Evolutionary conservation across 2,113 vertebrate genomes (phyloP).

Genomic region (Hydropotes inermis): DNA sequence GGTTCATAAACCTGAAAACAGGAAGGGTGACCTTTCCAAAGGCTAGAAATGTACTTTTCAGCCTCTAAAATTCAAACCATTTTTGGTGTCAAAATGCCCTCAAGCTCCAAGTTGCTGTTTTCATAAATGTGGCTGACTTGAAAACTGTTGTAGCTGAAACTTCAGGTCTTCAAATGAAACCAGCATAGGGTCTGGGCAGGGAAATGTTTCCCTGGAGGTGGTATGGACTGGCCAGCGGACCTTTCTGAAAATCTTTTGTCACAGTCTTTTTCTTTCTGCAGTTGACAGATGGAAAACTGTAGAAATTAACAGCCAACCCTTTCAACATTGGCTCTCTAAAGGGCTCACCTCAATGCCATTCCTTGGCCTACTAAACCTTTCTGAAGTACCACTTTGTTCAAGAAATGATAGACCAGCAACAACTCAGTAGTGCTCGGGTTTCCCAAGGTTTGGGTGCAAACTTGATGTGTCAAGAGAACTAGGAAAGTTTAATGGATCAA

Average conservation of each 20-base stretch:
- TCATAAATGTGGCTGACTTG: not conserved
- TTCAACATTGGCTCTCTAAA: not conserved
- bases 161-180: not conserved
- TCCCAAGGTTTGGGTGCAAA: not conserved
- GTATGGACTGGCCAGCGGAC: not conserved
- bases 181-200: not conserved
- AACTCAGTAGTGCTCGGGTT: not conserved
- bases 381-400: not conserved
- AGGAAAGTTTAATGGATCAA: not conserved
- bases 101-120: slow-evolving; percentile 30
- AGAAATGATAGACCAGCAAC: not conserved
- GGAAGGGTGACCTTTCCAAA: slow-evolving; percentile 64
- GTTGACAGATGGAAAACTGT: not conserved
- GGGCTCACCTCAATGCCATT: not conserved
- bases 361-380: not conserved
- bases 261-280: not conserved
- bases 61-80: slow-evolving; percentile 33
- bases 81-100: slow-evolving; percentile 42
- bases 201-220: not conserved
- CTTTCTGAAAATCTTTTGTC: not conserved
- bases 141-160: not conserved
- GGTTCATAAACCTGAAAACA: slow-evolving; percentile 45
- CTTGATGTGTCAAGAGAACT: not conserved
- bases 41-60: slow-evolving; percentile 50
- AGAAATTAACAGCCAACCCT: not conserved